phyloP scores from a whole-genome alignment of 2,797 vertebrate species.

The Molossus molossus region DNA sequence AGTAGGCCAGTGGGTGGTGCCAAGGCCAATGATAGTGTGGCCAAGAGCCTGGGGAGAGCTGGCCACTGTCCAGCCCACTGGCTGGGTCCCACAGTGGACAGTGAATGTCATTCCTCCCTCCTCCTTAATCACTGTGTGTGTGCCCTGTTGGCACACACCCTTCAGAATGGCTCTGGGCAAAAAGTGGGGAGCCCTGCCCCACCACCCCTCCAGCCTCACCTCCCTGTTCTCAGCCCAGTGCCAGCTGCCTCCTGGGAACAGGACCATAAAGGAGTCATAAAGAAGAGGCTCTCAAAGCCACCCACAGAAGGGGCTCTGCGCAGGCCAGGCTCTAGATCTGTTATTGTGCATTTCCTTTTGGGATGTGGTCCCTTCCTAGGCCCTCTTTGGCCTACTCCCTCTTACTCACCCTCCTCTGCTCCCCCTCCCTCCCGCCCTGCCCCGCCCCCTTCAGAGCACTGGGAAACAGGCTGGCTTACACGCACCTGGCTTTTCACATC shows the following conservation, averaged over 20 bases:
- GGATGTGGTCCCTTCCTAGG: background rate
- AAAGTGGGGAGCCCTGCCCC: slow-evolving; percentile 61
- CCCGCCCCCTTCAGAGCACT: slow-evolving; percentile 14
- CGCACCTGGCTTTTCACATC: slow-evolving; percentile 8
- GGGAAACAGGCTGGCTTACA: slow-evolving; percentile 59
- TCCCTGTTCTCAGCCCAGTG: slow-evolving; percentile 25
- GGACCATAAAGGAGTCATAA: slow-evolving; percentile 51
- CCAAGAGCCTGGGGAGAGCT: slow-evolving; percentile 88
- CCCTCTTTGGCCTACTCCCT: background rate
- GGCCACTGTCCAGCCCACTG: slow-evolving; percentile 87
- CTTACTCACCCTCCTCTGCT: background rate
- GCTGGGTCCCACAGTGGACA: slow-evolving; percentile 78
- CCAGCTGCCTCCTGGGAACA: slow-evolving; percentile 75
- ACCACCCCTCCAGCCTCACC: background rate
- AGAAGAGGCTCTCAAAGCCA: slow-evolving; percentile 59
- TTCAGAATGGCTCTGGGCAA: slow-evolving; percentile 69
- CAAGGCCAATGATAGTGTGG: slow-evolving; percentile 78
- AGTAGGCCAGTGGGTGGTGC: slow-evolving; percentile 86
- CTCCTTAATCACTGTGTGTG: slow-evolving; percentile 83
- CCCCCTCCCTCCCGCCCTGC: background rate
- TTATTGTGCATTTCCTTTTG: slow-evolving; percentile 60
- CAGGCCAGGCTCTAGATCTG: slow-evolving; percentile 20
- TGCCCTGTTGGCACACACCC: slow-evolving; percentile 75
- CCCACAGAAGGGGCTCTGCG: slow-evolving; percentile 15
- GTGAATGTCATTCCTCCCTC: slow-evolving; percentile 81